Evolutionary conservation across 2,797 vertebrate genomes (phyloP).

Genomic region (Loriculus beryllinus): DNA sequence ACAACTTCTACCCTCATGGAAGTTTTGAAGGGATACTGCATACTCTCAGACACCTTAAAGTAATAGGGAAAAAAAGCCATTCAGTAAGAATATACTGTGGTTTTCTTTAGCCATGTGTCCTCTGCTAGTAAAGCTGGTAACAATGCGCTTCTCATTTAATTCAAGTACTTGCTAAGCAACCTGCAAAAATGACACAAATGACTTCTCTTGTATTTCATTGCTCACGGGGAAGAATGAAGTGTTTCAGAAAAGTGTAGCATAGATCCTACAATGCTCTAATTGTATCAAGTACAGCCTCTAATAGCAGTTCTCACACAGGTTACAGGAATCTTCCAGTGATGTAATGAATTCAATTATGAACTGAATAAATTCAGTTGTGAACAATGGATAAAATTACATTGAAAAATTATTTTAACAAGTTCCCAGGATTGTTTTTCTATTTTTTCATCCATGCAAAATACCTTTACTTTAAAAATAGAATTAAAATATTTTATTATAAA

Average conservation of each 20-base stretch:
- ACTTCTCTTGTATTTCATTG: background rate
- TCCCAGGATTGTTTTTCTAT: background rate
- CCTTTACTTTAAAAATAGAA: background rate
- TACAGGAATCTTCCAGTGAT: background rate
- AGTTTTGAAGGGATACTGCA: constrained; percentile 96
- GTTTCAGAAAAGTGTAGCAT: background rate
- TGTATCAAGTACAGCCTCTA: background rate
- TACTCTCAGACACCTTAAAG: constrained; percentile 89
- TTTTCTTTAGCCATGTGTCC: background rate
- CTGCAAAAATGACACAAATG: background rate
- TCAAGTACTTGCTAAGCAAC: background rate
- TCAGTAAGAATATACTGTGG: background rate
- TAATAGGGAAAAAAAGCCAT: background rate
- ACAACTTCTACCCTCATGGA: constrained; percentile 98
- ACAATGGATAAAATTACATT: background rate
- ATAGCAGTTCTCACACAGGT: background rate
- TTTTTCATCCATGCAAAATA: background rate
- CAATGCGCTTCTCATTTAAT: background rate
- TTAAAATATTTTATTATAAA: background rate
- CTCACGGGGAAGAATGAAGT: background rate
- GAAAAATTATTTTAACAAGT: background rate
- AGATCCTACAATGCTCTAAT: background rate
- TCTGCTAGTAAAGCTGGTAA: background rate
- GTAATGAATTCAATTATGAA: too few species aligned
- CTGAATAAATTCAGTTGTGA: background rate